Percentiles rank a stretch among this genome's conserved stretches.
These are phyloP conservation scores for Chloebia gouldiae DNA, from an alignment of 2,113 vertebrate species.

Conservation along the genomic window DNA sequence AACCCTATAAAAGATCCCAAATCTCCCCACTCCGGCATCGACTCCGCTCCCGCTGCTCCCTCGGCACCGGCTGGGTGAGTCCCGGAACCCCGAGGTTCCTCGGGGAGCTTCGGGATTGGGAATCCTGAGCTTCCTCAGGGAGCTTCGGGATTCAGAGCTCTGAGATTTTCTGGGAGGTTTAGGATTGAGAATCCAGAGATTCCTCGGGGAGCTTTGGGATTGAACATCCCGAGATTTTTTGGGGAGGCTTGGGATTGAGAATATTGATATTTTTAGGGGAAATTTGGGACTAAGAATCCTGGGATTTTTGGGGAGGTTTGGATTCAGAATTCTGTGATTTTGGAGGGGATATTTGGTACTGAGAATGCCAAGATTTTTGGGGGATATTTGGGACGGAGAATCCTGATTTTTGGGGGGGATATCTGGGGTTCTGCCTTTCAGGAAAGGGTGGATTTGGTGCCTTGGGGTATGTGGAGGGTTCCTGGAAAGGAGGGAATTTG, in stretches of 20 bases:
- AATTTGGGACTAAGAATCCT: too few species aligned
- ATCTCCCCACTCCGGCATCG: neutral
- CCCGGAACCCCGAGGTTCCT: rapidly evolving
- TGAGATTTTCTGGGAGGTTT: neutral
- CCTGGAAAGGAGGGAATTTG: neutral
- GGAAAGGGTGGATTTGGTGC: neutral
- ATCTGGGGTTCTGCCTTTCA: neutral
- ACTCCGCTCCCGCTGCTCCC: neutral
- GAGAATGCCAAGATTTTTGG: rapidly evolving
- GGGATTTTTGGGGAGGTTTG: rapidly evolving
- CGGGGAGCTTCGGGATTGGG: rapidly evolving
- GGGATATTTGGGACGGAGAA: neutral
- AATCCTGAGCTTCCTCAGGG: rapidly evolving
- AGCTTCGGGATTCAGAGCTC: neutral
- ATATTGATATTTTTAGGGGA: rapidly evolving
- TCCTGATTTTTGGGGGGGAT: rapidly evolving
- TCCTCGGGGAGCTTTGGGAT: neutral
- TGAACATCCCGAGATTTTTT: rapidly evolving
- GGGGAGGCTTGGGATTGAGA: rapidly evolving
- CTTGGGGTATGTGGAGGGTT: neutral
- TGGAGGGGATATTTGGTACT: too few species aligned
- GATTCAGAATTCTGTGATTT: rapidly evolving
- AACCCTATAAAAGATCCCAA: slow-evolving; percentile 61
- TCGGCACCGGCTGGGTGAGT: slow-evolving; percentile 24
- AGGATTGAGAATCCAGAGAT: neutral